These are phyloP conservation scores for Macrosiphum euphorbiae DNA, from an alignment of 2,888 invertebrate genomes.

Conservation along the genomic window DNA sequence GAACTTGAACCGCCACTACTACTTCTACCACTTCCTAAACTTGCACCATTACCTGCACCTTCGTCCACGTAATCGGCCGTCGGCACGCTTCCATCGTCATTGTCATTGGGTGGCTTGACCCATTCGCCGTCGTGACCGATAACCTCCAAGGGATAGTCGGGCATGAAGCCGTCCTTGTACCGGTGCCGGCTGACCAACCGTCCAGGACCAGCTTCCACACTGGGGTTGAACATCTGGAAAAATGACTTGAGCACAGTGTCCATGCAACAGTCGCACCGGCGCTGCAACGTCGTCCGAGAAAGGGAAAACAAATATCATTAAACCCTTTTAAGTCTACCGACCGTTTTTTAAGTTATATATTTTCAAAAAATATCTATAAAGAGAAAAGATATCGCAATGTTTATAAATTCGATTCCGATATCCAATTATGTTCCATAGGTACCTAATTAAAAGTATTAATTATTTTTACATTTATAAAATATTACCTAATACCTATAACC, in stretches of 20 bases:
- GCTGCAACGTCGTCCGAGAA: slow-evolving; percentile 15
- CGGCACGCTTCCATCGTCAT: background rate
- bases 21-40: background rate
- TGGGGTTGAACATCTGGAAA: slow-evolving; percentile 46
- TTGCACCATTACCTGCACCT: background rate
- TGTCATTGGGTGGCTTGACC: background rate
- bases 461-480: background rate
- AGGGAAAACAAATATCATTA: background rate
- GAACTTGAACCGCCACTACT: background rate
- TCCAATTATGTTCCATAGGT: background rate
- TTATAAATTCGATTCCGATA: background rate
- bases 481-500: background rate
- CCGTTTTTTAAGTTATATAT: background rate
- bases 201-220: slow-evolving; percentile 22
- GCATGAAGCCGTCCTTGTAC: slow-evolving; percentile 51
- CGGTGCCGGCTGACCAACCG: slow-evolving; percentile 29
- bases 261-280: slow-evolving; percentile 47
- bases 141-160: background rate
- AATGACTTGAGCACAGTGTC: slow-evolving; percentile 49
- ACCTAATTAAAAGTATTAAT: background rate
- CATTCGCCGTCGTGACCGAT: background rate
- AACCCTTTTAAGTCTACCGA: background rate
- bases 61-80: slow-evolving; percentile 35
- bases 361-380: too few species aligned
- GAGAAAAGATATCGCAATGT: background rate